Base-by-base conservation (phyloP, 2,113 vertebrate genomes). In the Rhipidura dahli region DNA sequence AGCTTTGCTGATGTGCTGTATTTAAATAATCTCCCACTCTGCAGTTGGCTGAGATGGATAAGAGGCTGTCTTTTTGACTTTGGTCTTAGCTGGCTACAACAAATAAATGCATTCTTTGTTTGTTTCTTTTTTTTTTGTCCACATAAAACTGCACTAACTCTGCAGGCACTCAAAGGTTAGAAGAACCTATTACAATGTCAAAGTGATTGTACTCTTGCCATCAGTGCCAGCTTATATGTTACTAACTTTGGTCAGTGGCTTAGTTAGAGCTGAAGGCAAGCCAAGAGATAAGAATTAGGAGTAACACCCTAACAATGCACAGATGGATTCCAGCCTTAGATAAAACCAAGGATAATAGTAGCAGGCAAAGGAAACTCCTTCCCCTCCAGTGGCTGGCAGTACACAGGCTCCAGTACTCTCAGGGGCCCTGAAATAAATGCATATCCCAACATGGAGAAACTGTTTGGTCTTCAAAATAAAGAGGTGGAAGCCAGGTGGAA, bases 11-110 rank as follows among this genome's bases (percentile, higher is more conserved):
- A 57, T 76, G 31, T 5, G 10, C 6, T 68, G 42, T 44, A 73
- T 88, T 96, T 73, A 66, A 94, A 94, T 89, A 89, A 64, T 86
- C 49, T 77, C 39, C 24, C 14, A 68, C 75, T 90, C 78, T 78
- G 57, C 68, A 75, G 63, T 23, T 92, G 71, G 23, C 56, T 91
- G 87, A 86, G 75, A 66, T 54, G 59, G 33, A 53, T 69, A 61
- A 66, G 66, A 90, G 68, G 35, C 23, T 65, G 24, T 39, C 30
- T 73, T 42, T 87, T 68, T 2, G 7, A 53, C 75, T 93, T 65
- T 37, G 5, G 10, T 33, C 27, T 68, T 82, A 57, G 44, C n/a
- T 35, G n/a, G n/a, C 33, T 83, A 45, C 39, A 65, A 18, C 11
- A 79, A 92, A 60, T 64, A 83, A 64, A 83, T 39, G 22, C 6